Evolutionary conservation across 2,888 invertebrate species (phyloP).

Genomic region (Listrodromus nycthemerus): DNA sequence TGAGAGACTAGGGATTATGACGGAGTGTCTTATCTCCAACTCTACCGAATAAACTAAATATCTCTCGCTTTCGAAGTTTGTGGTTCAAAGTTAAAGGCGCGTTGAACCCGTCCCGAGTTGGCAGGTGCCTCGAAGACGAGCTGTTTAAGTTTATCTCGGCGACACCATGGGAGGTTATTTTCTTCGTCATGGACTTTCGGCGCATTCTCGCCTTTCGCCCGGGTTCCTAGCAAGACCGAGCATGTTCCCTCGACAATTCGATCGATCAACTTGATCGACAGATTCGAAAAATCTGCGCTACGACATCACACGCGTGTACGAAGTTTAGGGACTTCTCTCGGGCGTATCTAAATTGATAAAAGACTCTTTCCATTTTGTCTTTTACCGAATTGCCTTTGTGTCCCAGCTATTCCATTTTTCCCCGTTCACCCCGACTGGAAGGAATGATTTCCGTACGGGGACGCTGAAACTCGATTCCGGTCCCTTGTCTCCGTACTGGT

Average conservation of each 20-base stretch:
- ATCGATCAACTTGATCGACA: conserved; percentile 34
- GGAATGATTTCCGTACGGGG: neutral
- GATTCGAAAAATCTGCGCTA: conserved; percentile 27
- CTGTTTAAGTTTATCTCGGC: conserved; percentile 36
- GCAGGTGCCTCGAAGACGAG: conserved; percentile 27
- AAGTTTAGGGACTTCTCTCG: neutral
- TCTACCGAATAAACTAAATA: neutral
- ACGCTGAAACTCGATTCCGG: conserved; percentile 57
- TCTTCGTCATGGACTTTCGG: neutral
- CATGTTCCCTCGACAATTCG: conserved; percentile 10
- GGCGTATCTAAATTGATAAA: conserved; percentile 21
- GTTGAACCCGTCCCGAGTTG: conserved; percentile 17
- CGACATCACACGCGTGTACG: neutral
- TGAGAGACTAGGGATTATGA: conserved; percentile 23
- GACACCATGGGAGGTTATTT: neutral
- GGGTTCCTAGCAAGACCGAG: neutral
- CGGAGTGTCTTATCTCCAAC: conserved; percentile 23
- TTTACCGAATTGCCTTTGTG: conserved; percentile 38
- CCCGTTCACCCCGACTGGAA: too few relatives aligned
- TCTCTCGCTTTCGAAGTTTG: conserved; percentile 41
- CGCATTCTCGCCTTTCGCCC: neutral
- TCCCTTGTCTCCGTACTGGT: conserved; percentile 52
- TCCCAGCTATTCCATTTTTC: too few relatives aligned
- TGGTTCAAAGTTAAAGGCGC: conserved; percentile 40
- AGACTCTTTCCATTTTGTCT: conserved; percentile 11